Percentiles rank a stretch among this genome's conserved stretches.
These are phyloP conservation scores for Stenodema calcarata DNA, from an alignment of 2,888 invertebrate species.

Conservation along the genomic window DNA sequence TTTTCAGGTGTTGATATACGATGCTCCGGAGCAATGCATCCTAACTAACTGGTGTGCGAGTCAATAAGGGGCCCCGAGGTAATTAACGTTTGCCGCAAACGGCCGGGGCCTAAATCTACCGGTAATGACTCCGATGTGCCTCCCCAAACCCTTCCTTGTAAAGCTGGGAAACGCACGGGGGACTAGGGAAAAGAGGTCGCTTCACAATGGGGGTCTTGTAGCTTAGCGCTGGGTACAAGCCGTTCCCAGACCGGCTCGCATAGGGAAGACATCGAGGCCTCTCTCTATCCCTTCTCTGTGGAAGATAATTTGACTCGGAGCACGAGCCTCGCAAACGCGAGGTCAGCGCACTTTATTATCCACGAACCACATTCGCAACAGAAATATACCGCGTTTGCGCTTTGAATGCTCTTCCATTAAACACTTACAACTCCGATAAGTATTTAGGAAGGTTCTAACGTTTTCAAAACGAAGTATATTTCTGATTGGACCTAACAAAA, in stretches of 20 bases:
- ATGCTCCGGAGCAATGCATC: conserved; percentile 35
- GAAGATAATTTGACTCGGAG: not conserved
- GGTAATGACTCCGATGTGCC: conserved; percentile 9
- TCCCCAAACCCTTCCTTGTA: not conserved
- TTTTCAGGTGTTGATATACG: conserved; percentile 42
- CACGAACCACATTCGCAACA: not conserved
- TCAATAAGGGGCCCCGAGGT: conserved; percentile 19
- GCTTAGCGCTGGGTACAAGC: not conserved
- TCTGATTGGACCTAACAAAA: no score
- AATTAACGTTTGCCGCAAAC: conserved; percentile 29
- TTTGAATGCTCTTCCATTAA: no score
- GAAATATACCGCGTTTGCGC: no score
- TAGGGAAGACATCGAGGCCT: conserved; percentile 3
- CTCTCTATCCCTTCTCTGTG: not conserved
- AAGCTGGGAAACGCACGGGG: not conserved
- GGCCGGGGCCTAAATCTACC: conserved; percentile 21
- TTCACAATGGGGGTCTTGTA: conserved; percentile 1
- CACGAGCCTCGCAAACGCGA: not conserved
- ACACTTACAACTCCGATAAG: no score
- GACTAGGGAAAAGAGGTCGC: not conserved
- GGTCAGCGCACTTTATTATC: not conserved
- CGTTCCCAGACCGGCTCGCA: not conserved
- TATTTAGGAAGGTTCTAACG: no score
- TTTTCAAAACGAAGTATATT: no score
- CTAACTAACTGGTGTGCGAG: conserved; percentile 17